phyloP scores from a whole-genome alignment of 2,113 vertebrate genomes.

The Hippotragus niger region DNA sequence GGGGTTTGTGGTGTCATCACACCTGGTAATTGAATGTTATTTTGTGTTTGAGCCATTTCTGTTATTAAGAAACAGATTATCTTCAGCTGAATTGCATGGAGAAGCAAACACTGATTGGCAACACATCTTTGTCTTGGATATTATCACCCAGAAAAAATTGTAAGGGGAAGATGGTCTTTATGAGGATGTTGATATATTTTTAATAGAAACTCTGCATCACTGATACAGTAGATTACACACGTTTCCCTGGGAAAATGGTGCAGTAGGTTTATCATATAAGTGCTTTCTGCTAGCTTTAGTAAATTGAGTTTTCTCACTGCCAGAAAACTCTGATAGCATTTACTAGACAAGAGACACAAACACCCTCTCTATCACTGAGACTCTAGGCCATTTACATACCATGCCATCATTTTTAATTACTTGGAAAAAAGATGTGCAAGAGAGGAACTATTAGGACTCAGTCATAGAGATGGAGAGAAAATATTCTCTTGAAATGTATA shows the following conservation, averaged over 20 bases:
- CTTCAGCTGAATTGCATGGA: not conserved
- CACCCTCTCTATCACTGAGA: not conserved
- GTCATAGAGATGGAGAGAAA: not conserved
- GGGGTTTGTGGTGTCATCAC: not conserved
- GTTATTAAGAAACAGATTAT: constrained; percentile 34
- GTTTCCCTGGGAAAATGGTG: constrained; percentile 25
- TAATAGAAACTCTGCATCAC: constrained; percentile 23
- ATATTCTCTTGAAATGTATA: not conserved
- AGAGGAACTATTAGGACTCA: not conserved
- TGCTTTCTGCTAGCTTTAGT: constrained; percentile 7
- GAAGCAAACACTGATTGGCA: constrained; percentile 66
- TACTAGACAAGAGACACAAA: not conserved
- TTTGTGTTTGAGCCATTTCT: not conserved
- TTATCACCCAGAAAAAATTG: constrained; percentile 47
- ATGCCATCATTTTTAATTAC: constrained; percentile 50
- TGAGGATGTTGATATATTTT: constrained; percentile 54
- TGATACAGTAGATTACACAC: constrained; percentile 39
- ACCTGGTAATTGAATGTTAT: not conserved
- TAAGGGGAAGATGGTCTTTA: constrained; percentile 49
- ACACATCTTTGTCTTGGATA: constrained; percentile 49
- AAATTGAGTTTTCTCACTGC: constrained; percentile 35
- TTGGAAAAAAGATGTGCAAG: not conserved
- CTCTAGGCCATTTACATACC: not conserved
- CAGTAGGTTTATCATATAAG: constrained; percentile 28
- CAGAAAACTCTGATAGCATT: not conserved